phyloP scores from a whole-genome alignment of 2,888 invertebrate species.

The Amphipoea lucens region DNA sequence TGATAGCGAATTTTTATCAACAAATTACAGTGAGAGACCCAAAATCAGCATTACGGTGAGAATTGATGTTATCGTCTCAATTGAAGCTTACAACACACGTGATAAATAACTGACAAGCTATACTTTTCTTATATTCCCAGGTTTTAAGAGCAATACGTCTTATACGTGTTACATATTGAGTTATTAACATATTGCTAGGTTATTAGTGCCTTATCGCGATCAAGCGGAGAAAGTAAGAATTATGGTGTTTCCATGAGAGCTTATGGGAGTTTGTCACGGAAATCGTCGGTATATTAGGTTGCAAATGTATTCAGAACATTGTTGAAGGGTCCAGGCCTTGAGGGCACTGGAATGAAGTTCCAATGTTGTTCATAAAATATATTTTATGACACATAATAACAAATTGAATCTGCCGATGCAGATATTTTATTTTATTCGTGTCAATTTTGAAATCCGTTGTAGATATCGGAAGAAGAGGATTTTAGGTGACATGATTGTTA shows the following conservation, averaged over 20 bases:
- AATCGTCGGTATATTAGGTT: slow-evolving; percentile 48
- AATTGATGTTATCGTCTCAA: slow-evolving; percentile 46
- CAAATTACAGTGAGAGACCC: not conserved
- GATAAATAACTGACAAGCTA: slow-evolving; percentile 54
- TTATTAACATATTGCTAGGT: slow-evolving; percentile 62
- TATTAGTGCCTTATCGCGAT: slow-evolving; percentile 63
- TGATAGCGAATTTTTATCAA: slow-evolving; percentile 4
- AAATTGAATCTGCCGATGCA: not conserved
- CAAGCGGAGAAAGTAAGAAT: slow-evolving; percentile 61
- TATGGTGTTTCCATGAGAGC: slow-evolving; percentile 51
- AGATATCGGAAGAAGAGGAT: not conserved
- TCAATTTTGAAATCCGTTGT: not conserved
- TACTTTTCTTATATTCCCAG: slow-evolving; percentile 46
- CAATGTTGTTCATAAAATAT: slow-evolving; percentile 16
- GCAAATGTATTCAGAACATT: slow-evolving; percentile 42
- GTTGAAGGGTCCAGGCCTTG: slow-evolving; percentile 19
- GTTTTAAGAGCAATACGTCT: slow-evolving; percentile 44
- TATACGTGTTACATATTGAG: slow-evolving; percentile 48
- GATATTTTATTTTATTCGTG: not conserved
- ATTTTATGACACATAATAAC: not conserved
- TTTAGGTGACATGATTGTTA: not conserved
- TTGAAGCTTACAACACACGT: slow-evolving; percentile 42
- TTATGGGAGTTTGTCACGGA: slow-evolving; percentile 61
- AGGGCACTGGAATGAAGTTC: slow-evolving; percentile 13
- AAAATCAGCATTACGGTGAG: slow-evolving; percentile 34